A percentile compares a stretch with the other conserved stretches of the same genome.
Conservation (phyloP, 1,140 invertebrate species). For the Drosophila persimilis region DNA sequence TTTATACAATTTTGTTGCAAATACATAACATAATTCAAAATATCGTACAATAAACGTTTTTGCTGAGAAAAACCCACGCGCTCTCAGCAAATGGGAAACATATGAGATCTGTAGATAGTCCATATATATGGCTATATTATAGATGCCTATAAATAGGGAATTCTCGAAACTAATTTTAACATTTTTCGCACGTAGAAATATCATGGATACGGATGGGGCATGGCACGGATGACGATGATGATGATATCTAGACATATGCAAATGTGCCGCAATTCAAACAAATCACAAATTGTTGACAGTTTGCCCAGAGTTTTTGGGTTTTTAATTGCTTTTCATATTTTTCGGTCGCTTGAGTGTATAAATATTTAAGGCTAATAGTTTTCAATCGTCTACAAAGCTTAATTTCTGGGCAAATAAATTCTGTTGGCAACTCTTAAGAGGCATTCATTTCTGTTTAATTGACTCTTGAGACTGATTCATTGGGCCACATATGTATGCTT, state of each 20-base stretch:
- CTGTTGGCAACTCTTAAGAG: slow-evolving; percentile 36
- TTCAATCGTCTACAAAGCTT: slow-evolving; percentile 61
- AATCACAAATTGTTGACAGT: slow-evolving; percentile 65
- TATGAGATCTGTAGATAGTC: slow-evolving; percentile 40
- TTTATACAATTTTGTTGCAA: slow-evolving; percentile 18
- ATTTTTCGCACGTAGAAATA: slow-evolving; percentile 65
- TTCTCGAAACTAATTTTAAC: slow-evolving; percentile 65
- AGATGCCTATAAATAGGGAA: slow-evolving; percentile 54
- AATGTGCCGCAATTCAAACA: slow-evolving; percentile 66
- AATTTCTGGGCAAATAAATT: slow-evolving; percentile 63
- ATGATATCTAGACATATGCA: slow-evolving; percentile 65
- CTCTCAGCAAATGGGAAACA: slow-evolving; percentile 45
- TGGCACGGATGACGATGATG: slow-evolving; percentile 13
- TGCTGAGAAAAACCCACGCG: slow-evolving; percentile 31
- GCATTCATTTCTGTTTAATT: slow-evolving; percentile 48
- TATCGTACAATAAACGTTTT: slow-evolving; percentile 45
- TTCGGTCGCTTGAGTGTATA: slow-evolving; percentile 16
- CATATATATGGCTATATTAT: slow-evolving; percentile 3
- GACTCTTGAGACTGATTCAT: slow-evolving; percentile 38
- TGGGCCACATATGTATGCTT: slow-evolving; percentile 17
- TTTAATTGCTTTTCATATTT: slow-evolving; percentile 58
- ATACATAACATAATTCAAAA: slow-evolving; percentile 1
- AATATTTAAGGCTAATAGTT: slow-evolving; percentile 44
- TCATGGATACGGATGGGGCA: slow-evolving; percentile 20
- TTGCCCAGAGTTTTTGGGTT: slow-evolving; percentile 17